Evolutionary conservation across 2,797 vertebrate species (phyloP).

Genomic region (Heliangelus exortis): DNA sequence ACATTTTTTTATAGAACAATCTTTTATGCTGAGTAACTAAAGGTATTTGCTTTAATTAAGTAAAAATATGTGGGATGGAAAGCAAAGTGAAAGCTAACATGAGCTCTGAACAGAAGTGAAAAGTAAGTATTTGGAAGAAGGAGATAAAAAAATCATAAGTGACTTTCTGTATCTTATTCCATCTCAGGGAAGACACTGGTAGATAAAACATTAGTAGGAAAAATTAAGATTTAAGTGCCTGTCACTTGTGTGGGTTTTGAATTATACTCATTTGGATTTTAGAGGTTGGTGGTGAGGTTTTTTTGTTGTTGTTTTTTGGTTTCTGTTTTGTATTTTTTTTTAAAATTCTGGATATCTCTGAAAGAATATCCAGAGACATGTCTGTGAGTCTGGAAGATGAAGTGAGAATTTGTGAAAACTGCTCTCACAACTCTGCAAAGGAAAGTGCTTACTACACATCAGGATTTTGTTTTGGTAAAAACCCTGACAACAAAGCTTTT

Average conservation of each 20-base stretch:
- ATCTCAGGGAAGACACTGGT: neutral
- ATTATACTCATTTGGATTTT: neutral
- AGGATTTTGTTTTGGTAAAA: neutral
- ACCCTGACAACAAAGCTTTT: neutral
- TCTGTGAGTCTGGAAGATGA: neutral
- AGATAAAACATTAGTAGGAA: neutral
- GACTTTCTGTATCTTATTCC: neutral
- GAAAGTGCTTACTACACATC: fast-evolving
- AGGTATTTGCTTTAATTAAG: neutral
- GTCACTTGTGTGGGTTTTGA: neutral
- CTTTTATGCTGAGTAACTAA: neutral
- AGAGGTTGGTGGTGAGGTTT: neutral
- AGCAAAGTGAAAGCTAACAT: neutral
- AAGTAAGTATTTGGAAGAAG: neutral
- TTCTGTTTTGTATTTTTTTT: neutral
- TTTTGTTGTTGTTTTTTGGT: too few species aligned
- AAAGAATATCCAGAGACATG: neutral
- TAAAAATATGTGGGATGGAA: neutral
- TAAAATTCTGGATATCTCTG: neutral
- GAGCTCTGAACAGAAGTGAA: neutral
- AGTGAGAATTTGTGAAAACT: neutral
- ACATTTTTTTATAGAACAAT: neutral
- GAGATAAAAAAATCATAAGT: neutral
- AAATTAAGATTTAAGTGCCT: neutral
- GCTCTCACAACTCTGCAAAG: neutral